Base-by-base conservation (phyloP, 2,113 vertebrate species). In the Dipodomys merriami region DNA sequence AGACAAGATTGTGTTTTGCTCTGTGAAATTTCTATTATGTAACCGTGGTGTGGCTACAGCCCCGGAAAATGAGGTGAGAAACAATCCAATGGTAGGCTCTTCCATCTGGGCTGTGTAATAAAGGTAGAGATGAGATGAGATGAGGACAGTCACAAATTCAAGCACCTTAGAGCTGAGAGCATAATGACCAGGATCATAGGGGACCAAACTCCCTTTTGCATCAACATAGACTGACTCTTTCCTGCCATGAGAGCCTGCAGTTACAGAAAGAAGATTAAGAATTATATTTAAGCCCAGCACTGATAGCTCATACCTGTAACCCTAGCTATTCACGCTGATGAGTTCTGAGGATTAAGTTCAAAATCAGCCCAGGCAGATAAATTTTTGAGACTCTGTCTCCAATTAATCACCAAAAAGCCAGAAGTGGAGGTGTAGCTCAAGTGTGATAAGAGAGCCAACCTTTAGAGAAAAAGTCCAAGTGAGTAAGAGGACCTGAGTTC, bases 241-340 rank as follows among this genome's bases (percentile, higher is more conserved):
- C 81, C 90, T 88, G 77, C 76, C 65, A 92, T 91, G 33, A 91
- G 65, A 93, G 74, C 20, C 72, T 86, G 27, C 39, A 78, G 62
- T 25, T 9, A 62, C 57, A 91, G 57, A 89, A 74, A 84, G 30
- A 83, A 83, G 46, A 83, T 72, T 78, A 57, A 30, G 20, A 77
- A 13, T 77, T 89, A 57, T 8, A 81, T 39, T 13, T 57, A 57
- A 57, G 53, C 53, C 53, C 53, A 57, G 53, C 53, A 16, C 53
- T 57, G 0, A 4, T 18, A 57, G 53, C 53, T 57, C 53, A 57
- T 57, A 16, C 53, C 15, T 57, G 15, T 57, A 57, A 57, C 18
- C 53, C 53, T 57, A 57, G 53, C 53, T 57, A 16, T 13, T 57
- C 53, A 18, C 16, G 15, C 12, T 18, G 15, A 4, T 57, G 53